Evolutionary conservation across 2,888 invertebrate species (phyloP), one percentile per base, ranked within the genome.

Genomic region (Euplexia lucipara): DNA sequence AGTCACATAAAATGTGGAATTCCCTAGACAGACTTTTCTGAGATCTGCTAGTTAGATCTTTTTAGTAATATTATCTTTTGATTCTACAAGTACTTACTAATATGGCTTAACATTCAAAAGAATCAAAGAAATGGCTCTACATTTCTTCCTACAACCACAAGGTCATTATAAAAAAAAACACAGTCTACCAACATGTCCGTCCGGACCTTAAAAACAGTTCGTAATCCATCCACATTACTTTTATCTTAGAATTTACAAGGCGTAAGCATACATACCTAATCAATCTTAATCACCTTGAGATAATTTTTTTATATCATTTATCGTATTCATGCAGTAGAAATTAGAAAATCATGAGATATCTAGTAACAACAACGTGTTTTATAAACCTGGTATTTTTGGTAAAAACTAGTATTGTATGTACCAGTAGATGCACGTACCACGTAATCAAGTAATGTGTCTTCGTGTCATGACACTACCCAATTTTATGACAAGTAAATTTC

Each of bases 381-480:
- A 14, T 44, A 8, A 14, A 54, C 44, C n/a, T 42, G 39, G 30
- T 57, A 37, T 41, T 53, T 45, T 75, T 54, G n/a, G 7, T 56
- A n/a, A 53, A 53, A 41, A 56, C 41, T 49, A 53, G 41, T 70
- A 53, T 57, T 60, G 42, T 70, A 52, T 56, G 57, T 77, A 78
- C 26, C 26, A 26, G 26, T 26, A 26, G 26, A 26, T 26, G 26
- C 26, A 26, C 26, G 26, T 26, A 26, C 2, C 70, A 79, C 78
- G 64, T 75, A 51, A 37, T 52, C 16, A 35, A 70, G 34, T 58
- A 64, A 49, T 60, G 48, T 68, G 48, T 68, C 47, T 47, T 51
- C 16, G 35, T 67, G 35, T 67, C 67, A 44, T 32, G 47, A 62
- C 71, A 75, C 63, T 60, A 65, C 61, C 71, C 26, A 26, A 26